phyloP scores from a whole-genome alignment of 2,797 vertebrate genomes.

The Pitangus sulphuratus region DNA sequence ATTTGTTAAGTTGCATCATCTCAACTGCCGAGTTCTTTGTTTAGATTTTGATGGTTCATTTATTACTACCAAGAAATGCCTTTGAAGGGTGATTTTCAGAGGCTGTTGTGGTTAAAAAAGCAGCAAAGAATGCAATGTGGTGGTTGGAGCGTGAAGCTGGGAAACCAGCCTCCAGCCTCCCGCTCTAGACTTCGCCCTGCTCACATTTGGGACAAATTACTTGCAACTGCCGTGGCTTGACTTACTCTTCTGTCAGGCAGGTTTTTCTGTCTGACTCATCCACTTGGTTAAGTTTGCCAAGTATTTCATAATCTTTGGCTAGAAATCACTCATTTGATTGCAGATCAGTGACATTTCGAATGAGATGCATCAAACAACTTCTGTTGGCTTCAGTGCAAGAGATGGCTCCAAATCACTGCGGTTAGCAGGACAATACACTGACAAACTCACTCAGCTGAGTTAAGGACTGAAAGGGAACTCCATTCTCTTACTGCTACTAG shows the following conservation, averaged over 20 bases:
- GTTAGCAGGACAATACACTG: not conserved
- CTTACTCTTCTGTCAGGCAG: slow-evolving; percentile 11
- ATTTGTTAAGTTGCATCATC: slow-evolving; percentile 30
- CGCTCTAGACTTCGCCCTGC: not conserved
- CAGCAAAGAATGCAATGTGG: not conserved
- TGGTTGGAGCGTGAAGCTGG: not conserved
- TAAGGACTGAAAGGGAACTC: not conserved
- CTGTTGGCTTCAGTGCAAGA: not conserved
- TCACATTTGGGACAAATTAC: slow-evolving; percentile 59
- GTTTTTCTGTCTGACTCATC: slow-evolving; percentile 46
- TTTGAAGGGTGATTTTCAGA: slow-evolving; percentile 57
- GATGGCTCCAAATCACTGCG: not conserved
- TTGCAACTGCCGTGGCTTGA: slow-evolving; percentile 41
- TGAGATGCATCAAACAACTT: not conserved
- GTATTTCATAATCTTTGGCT: slow-evolving; percentile 8
- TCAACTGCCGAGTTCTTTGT: slow-evolving; percentile 26
- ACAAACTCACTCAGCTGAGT: not conserved
- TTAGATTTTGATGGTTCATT: slow-evolving; percentile 56
- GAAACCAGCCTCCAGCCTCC: slow-evolving; percentile 15
- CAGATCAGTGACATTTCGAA: not conserved
- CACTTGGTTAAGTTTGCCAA: not conserved
- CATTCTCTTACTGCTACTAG: not conserved
- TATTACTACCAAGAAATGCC: slow-evolving; percentile 48
- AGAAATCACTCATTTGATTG: not conserved
- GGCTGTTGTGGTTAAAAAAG: not conserved